Percentiles rank a stretch among this genome's conserved stretches.
Evolutionary conservation across 23 tunicate species (phyloP).

Genomic region (Aplidium turbinatum): DNA sequence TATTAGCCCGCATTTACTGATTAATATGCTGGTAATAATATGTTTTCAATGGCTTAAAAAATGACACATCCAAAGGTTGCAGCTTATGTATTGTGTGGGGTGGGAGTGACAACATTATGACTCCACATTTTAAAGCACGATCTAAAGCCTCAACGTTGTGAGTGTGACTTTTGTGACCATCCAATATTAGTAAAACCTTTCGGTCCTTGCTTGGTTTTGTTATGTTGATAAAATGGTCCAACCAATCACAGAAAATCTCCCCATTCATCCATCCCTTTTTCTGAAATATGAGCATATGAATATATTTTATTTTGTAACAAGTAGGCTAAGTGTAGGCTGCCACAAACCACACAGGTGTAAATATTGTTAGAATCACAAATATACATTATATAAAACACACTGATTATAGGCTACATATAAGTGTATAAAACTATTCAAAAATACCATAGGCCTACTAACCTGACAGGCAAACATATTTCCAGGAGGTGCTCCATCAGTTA

Average conservation of each 20-base stretch:
- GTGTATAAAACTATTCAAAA: too few relatives aligned
- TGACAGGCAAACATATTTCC: constrained; percentile 25
- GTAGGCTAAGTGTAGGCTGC: too few relatives aligned
- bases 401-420: too few relatives aligned
- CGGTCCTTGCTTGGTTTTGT: constrained; percentile 16
- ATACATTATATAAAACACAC: too few relatives aligned
- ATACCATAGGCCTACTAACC: constrained; percentile 6
- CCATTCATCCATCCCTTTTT: constrained; percentile 47
- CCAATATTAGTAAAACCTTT: constrained; percentile 29
- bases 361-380: too few relatives aligned
- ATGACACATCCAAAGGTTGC: constrained; percentile 38
- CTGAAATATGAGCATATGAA: neutral
- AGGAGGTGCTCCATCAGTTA: constrained; percentile 38
- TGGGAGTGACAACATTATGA: constrained; percentile 36
- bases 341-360: too few relatives aligned
- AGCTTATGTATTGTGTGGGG: constrained; percentile 36
- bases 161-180: constrained; percentile 35
- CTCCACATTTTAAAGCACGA: constrained; percentile 23
- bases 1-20: constrained; percentile 2
- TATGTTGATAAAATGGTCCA: constrained; percentile 36
- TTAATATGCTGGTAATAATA: constrained; percentile 29
- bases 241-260: constrained; percentile 31
- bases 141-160: constrained; percentile 27
- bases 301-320: neutral
- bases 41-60: constrained; percentile 38